Evolutionary conservation across 2,113 vertebrate species (phyloP), one percentile per base, ranked within the genome.

Genomic region (Haplochromis burtoni): DNA sequence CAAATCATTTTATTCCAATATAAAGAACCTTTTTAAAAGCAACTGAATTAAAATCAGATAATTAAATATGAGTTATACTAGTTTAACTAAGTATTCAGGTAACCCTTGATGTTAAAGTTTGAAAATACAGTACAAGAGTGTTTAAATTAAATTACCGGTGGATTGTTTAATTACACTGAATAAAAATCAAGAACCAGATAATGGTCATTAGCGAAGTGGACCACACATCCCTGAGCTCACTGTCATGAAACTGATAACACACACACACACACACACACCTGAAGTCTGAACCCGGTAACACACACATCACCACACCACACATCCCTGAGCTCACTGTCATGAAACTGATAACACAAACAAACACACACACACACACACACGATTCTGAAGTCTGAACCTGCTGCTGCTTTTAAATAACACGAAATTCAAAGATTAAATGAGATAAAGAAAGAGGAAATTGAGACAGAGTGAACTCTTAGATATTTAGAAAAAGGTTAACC

Each of bases 271-370:
- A n/a, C 19, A n/a, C 49, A 49, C 47, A 2, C 45, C 61, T 66
- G 17, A 80, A 81, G 7, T 13, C 19, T 40, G 4, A 35, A 47
- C 8, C 33, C n/a, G n/a, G n/a, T n/a, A n/a, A 29, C 12, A 19
- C 8, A n/a, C 19, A n/a, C 49, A 49, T n/a, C n/a, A n/a, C n/a
- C 47, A 2, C 45, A 38, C 66, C 47, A 82, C 61, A 88, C 40
- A 24, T 93, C 88, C 80, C 10, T 26, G 6, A 24, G 6, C 9
- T 83, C 24, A 45, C 73, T 6, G 45, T 88, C 94, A 94, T 85
- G 59, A 89, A 88, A 91, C 73, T 33, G 2, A 33, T 3, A 9
- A 13, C 53, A 12, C 3, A 4, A 3, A n/a, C 49, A 33, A 5
- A 16, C 45, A 42, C 40, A 10, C 5, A 4, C 26, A 26, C 26